Conservation (phyloP, 2,888 invertebrate genomes). For the Criorhina ranunculi region DNA sequence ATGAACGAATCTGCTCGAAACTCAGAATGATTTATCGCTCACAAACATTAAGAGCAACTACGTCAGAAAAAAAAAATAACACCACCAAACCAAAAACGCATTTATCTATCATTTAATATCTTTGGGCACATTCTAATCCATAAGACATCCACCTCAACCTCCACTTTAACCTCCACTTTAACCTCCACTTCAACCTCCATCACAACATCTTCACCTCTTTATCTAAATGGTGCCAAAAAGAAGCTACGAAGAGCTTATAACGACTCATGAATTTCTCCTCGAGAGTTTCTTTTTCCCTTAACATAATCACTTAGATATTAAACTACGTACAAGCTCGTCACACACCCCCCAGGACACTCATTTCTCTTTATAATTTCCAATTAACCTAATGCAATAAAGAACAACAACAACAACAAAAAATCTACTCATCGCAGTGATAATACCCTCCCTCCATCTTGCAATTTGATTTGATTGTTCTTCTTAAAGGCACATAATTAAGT, state of each 20-base stretch:
- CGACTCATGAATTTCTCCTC: background rate
- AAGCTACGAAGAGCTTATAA: background rate
- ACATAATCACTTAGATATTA: conserved; percentile 54
- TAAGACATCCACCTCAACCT: too few relatives aligned
- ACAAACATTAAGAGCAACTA: conserved; percentile 42
- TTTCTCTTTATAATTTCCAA: conserved; percentile 67
- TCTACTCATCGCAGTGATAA: conserved; percentile 26
- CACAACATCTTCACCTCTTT: background rate
- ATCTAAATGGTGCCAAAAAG: background rate
- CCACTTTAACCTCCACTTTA: too few relatives aligned
- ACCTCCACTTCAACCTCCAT: too few relatives aligned
- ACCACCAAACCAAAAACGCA: conserved; percentile 13
- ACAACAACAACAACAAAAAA: too few relatives aligned
- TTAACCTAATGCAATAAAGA: conserved; percentile 70
- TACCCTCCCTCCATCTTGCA: conserved; percentile 26
- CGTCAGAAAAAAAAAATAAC: background rate
- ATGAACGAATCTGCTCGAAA: conserved; percentile 50
- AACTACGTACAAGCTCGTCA: conserved; percentile 21
- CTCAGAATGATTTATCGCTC: conserved; percentile 68
- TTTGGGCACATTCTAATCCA: conserved; percentile 37
- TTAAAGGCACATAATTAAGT: conserved; percentile 71
- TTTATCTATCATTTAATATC: conserved; percentile 56
- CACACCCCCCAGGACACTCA: background rate
- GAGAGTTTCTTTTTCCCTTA: conserved; percentile 1
- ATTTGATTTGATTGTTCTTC: conserved; percentile 67